Base-by-base conservation (phyloP, 2,113 vertebrate species). In the Cottus gobio region DNA sequence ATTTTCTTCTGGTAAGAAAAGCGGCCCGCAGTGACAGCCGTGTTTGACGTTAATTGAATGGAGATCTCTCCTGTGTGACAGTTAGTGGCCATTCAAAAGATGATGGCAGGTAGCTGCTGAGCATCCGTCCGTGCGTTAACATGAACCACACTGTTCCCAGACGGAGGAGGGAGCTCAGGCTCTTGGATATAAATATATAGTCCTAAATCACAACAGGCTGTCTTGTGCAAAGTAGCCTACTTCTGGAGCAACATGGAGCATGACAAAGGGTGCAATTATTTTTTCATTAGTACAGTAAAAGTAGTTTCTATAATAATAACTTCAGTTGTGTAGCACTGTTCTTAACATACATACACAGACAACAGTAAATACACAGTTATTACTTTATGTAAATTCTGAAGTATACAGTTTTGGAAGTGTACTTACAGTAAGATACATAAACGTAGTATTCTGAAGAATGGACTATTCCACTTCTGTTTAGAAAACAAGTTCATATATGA, bases 1-100 rank as follows among this genome's bases (percentile, higher is more conserved):
- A 90, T 95, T 83, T 94, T 95, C 88, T 95, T 95, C 93, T 95
- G 94, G 94, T 95, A 93, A 94, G 93, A 86, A 86, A 88, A 80
- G 67, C 64, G 31, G 13, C 76, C 46, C 37, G 34, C 54, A 31
- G 80, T 66, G 80, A 85, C 88, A 87, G 89, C 84, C 78, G 85
- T 67, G 76, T 80, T 68, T 88, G 91, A 89, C 91, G 73, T 69
- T 31, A 36, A 69, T 57, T 77, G 84, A 87, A 69, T 48, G 76
- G 68, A 70, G 73, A 67, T 72, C 71, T 77, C 71, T 73, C 58
- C 48, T 50, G 64, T 67, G 50, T 83, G 89, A 82, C 82, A 67
- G 71, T 75, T 64, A 57, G 39, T 44, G 44, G 46, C 63, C 46
- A 63, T 44, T 63, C 22, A 7, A 52, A 68, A 30, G 80, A 22